Base-by-base conservation (phyloP, 2,113 vertebrate species). In the Lepidothrix coronata region DNA sequence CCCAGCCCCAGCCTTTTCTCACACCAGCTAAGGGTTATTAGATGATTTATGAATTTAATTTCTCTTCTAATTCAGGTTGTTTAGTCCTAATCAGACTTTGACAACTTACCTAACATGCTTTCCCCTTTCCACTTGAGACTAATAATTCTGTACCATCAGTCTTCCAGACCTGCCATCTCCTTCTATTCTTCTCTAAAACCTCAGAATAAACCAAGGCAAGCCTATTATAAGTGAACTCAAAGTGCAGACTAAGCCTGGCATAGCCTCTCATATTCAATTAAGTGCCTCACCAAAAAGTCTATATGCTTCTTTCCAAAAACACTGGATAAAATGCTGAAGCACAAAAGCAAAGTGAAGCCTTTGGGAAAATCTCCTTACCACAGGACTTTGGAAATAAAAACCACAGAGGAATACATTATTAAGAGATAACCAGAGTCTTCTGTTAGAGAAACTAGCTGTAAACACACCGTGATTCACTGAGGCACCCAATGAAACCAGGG, bases 401-500 rank as follows among this genome's bases (percentile, higher is more conserved):
- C 37, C 97, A 91, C 95, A 22, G 17, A 97, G 95, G 97, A 89
- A 94, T 71, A 95, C 66, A 93, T 85, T 94, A 94, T 84, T 68
- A 96, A 97, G 95, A 97, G 88, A 96, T 95, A 97, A 95, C 80
- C 4, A 16, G 85, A 92, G 77, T 83, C 84, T 94, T 96, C 93
- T 91, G 78, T 86, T 91, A 74, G 72, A 82, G 93, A 93, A 66
- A 77, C 93, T 93, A 68, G 93, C 85, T 8, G 44, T 95, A 97
- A 97, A 98, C 97, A 97, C 86, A 80, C 90, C 76, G 31, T 54
- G 81, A 92, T 91, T 96, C 94, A 92, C 93, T 52, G 88, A 97
- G 94, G 57, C 96, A 97, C 96, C 97, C 97, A 97, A 39, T 93
- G 94, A 97, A 97, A 97, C 97, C 94, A 86, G 95, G 94, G 80